Base-by-base conservation (phyloP, 2,797 vertebrate genomes). In the Microctenopoma steveboyesi region DNA sequence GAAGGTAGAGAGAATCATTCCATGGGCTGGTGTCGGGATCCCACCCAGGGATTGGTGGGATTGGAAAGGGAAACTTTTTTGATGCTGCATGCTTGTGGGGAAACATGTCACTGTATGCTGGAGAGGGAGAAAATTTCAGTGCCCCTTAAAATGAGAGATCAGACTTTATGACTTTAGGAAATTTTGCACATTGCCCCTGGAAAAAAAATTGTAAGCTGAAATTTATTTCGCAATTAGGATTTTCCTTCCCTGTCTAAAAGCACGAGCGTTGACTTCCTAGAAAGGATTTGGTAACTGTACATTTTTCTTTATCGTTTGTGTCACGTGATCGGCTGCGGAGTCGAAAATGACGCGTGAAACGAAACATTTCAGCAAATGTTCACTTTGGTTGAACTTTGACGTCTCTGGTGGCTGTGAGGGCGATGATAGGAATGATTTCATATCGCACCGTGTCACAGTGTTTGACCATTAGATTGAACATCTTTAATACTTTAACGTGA, bases 1-100 rank as follows among this genome's bases (percentile, higher is more conserved):
- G 86, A 10, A 97, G 97, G 79, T 98, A 98, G 73, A 97, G 93
- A 15, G 92, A 90, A 59, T 97, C 95, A 4, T 98, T 89, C 98
- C 98, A 99, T 0, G 91, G 85, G 42, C 92, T 96, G 73, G 93
- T 93, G 86, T 97, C 96, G 3, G 95, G 95, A 67, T 89, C 92
- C 97, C 97, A 99, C 61, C 95, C 95, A 15, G 89, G 88, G 52
- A 98, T 76, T 0, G 83, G 72, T 57, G 91, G 91, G 25, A 92
- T 86, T 5, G 91, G 91, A 53, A 90, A 84, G 1, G 90, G 89
- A n/a, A 77, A 53, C 66, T 88, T 91, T 46, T 67, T 65, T 7
- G 33, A 18, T 25, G 40, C 0, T 0, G 52, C 64, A n/a, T 90
- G 89, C 65, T 93, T 94, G 14, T 92, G 86, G 39, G 87, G 82